Base-by-base conservation (phyloP, 2,888 invertebrate species). In the Endotricha flammealis region DNA sequence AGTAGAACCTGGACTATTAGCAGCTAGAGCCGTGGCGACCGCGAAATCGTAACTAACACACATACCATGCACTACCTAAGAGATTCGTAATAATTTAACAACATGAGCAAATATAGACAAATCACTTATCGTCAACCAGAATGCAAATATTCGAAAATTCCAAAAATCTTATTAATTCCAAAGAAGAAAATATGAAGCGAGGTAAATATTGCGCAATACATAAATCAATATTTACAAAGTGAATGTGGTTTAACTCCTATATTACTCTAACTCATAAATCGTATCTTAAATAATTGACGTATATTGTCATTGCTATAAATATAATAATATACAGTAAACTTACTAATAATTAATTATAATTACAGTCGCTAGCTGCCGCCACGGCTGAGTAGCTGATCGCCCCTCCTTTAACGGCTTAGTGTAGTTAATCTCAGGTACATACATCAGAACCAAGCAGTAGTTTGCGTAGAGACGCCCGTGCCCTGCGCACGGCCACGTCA, bases 201-300 rank as follows among this genome's bases (percentile, higher is more conserved):
- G 37, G 48, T 48, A 48, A 52, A 56, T 57, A 56, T 51, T 53
- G 52, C 37, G 37, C 45, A 44, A 50, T 39, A 44, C 35, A 47
- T 48, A 48, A 55, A 57, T 38, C 55, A 61, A 59, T 62, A 58
- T 64, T 57, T 63, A 68, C 67, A 69, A 48, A 54, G 49, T 54
- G 50, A 53, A 44, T 42, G 52, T 51, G 53, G 34, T 27, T 23
- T 50, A 46, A 42, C 36, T 47, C 50, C 40, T 46, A 41, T 20
- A 52, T 32, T 41, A 47, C 51, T 54, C 48, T 45, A 66, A 66
- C 58, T 58, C 57, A 63, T 63, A 64, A 71, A 64, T 65, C 72
- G 70, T 69, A 66, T 65, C 57, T 57, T 66, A 68, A 64, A 60
- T 78, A 79, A 79, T 78, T 80, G 79, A 80, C 79, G 59, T 61